Evolutionary conservation across 1,140 invertebrate species (phyloP).

Genomic region (Drosophila sp.): DNA sequence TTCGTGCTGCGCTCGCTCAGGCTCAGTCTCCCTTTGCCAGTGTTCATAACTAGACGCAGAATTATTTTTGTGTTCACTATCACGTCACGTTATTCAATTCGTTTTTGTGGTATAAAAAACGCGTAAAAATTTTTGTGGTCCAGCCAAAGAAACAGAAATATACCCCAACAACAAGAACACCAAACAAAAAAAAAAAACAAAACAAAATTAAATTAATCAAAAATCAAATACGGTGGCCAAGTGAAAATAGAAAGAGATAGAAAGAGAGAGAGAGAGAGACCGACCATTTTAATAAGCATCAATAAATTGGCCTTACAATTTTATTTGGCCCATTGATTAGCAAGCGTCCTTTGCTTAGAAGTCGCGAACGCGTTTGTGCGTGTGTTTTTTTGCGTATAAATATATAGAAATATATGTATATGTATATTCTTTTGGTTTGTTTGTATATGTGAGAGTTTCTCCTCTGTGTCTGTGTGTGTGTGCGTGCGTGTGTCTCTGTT

Average conservation of each 20-base stretch:
- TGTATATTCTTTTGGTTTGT: constrained; percentile 28
- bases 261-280: no score
- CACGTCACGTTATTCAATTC: background rate
- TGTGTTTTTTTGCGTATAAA: constrained; percentile 10
- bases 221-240: background rate
- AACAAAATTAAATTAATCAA: background rate
- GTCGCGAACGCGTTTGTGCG: constrained; percentile 3
- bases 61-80: constrained; percentile 32
- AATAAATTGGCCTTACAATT: constrained; percentile 9
- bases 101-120: constrained; percentile 12
- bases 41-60: constrained; percentile 56
- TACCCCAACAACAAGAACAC: background rate
- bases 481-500: background rate
- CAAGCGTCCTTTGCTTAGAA: constrained; percentile 15
- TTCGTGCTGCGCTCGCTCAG: constrained; percentile 40
- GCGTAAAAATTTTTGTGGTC: constrained; percentile 32
- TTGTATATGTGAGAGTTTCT: constrained; percentile 36
- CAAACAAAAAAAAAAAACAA: background rate
- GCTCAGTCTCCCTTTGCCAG: constrained; percentile 71
- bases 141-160: constrained; percentile 2
- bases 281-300: background rate
- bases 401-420: background rate
- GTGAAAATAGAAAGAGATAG: constrained; percentile 1
- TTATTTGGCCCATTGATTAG: background rate
- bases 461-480: constrained; percentile 16